Evolutionary conservation across 2,113 vertebrate species (phyloP).

Genomic region (Propithecus coquereli): DNA sequence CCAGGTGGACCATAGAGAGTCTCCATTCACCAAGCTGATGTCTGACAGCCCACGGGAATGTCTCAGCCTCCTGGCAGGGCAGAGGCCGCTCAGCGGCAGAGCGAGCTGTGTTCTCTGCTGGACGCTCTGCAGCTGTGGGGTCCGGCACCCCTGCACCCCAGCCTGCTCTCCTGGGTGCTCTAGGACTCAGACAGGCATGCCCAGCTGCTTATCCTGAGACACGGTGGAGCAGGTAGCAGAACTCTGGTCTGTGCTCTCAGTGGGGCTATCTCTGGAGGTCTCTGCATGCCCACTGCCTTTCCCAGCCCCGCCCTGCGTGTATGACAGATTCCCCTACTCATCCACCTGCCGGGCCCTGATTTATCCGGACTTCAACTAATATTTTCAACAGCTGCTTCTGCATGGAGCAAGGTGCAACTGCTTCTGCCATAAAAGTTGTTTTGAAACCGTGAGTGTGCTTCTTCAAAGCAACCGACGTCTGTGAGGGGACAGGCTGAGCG

Average conservation of each 20-base stretch:
- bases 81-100: background rate
- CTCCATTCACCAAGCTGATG: too few species aligned
- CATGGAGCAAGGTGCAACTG: too few species aligned
- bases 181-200: too few species aligned
- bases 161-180: background rate
- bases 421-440: background rate
- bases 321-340: too few species aligned
- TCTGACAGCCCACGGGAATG: too few species aligned
- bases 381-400: background rate
- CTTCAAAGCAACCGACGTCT: background rate
- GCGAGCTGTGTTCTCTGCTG: fast-evolving
- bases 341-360: background rate
- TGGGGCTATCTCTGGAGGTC: too few species aligned
- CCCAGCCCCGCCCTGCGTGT: background rate
- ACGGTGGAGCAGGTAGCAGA: too few species aligned
- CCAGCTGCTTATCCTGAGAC: too few species aligned
- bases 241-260: too few species aligned
- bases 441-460: background rate
- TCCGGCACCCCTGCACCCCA: too few species aligned
- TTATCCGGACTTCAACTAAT: too few species aligned
- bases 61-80: background rate
- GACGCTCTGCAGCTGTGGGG: background rate
- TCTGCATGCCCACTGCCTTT: fast-evolving
- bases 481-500: background rate
- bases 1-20: background rate